These are phyloP conservation scores for Copidosoma aretas DNA, from an alignment of 2,888 invertebrate genomes.

Conservation along the genomic window DNA sequence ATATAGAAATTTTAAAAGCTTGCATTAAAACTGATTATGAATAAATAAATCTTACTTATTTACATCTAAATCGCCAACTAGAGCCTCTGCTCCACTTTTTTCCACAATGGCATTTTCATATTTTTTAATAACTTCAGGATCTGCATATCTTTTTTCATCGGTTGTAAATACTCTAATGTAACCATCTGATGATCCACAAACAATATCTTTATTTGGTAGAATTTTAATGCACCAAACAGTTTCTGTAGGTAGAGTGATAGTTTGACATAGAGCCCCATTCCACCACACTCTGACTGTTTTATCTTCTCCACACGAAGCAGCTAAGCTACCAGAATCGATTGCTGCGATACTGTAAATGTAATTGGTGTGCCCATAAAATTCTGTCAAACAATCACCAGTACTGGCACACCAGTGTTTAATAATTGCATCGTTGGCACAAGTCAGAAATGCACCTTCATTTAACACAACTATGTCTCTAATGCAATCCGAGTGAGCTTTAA, in stretches of 20 bases:
- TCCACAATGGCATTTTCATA: conserved; percentile 77
- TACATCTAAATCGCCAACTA: conserved; percentile 81
- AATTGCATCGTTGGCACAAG: conserved; percentile 91
- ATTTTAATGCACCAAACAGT: conserved; percentile 89
- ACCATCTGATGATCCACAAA: conserved; percentile 81
- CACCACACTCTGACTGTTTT: conserved; percentile 84
- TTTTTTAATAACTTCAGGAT: conserved; percentile 67
- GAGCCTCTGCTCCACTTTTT: conserved; percentile 71
- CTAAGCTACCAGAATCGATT: conserved; percentile 66
- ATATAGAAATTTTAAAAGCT: conserved; percentile 3
- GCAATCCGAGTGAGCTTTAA: conserved; percentile 88
- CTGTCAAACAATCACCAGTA: conserved; percentile 77
- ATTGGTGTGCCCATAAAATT: conserved; percentile 83
- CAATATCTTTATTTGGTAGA: conserved; percentile 87
- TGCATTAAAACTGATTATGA: background rate
- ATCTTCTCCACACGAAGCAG: conserved; percentile 90
- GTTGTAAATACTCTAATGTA: conserved; percentile 84
- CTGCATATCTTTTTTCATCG: conserved; percentile 74
- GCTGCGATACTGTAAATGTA: conserved; percentile 75
- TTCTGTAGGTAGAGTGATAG: conserved; percentile 79
- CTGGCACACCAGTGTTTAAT: conserved; percentile 82
- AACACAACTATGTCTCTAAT: conserved; percentile 81
- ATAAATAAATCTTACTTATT: conserved; percentile 71
- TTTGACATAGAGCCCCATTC: conserved; percentile 69
- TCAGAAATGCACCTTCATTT: conserved; percentile 78